Evolutionary conservation across 2,888 invertebrate genomes (phyloP), one percentile per base, ranked within the genome.

Genomic region (Cephus pygmeus): DNA sequence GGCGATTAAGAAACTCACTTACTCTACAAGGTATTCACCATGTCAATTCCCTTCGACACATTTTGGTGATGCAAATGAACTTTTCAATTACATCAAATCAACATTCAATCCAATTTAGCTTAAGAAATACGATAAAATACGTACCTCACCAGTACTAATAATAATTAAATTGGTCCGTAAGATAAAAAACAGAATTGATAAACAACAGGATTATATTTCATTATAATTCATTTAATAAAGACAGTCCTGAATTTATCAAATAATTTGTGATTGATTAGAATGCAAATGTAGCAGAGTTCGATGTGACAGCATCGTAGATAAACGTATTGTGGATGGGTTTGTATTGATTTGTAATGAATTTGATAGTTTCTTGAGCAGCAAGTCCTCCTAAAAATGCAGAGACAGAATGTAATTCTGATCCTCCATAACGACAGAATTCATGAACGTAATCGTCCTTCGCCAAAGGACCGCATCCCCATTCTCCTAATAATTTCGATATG

Each of bases 281-380:
- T 88, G 94, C 95, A 91, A 96, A 97, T 75, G 96, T 96, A 73
- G 95, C 95, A 77, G 97, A 96, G 84, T 96, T 97, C 77, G 97
- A 96, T 80, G 96, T 96, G 85, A 98, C 97, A 75, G 97, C 98
- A 93, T 99, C 98, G 92, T 98, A 98, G 85, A 99, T 95, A 91
- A 97, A 97, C 0, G 97, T 98, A 92, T 99, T 99, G 92, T 98
- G 96, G 78, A 99, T 94, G 69, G 99, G 99, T 88, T 98, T 97
- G 92, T 98, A 99, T 92, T 99, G 99, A 88, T 95, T 95, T 3
- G 99, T 99, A 77, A 99, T 94, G 79, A 99, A 93, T 93, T 99
- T 99, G 11, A 90, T 90, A 83, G 99, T 98, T 6, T 96, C 95
- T 93, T 99, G 99, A 89, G 99, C 99, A 11, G 99, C 98, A 90